A percentile compares a stretch with the other conserved stretches of the same genome.
Evolutionary conservation across 2,113 vertebrate genomes (phyloP).

Genomic region (Lutjanus erythropterus): DNA sequence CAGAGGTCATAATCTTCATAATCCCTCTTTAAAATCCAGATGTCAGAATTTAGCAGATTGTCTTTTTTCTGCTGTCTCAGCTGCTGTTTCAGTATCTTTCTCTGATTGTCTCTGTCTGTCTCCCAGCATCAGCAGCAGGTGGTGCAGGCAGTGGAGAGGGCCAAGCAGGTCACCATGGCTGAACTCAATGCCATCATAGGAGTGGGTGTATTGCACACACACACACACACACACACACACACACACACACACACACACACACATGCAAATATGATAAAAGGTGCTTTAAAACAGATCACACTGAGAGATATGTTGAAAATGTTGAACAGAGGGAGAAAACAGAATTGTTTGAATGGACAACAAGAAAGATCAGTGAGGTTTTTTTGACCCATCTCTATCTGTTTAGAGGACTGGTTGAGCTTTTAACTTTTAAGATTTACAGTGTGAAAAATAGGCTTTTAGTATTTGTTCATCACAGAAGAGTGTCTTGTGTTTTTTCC

Average conservation of each 20-base stretch:
- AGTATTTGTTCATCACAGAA: not conserved
- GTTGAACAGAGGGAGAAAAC: not conserved
- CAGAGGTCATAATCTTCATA: not conserved
- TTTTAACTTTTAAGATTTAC: not conserved
- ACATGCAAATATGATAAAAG: not conserved
- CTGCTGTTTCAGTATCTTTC: not conserved
- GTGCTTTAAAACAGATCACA: not conserved
- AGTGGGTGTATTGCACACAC: conserved; percentile 67
- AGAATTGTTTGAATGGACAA: not conserved
- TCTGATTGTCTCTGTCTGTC: conserved; percentile 10
- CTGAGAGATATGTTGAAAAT: not conserved
- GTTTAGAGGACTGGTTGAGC: not conserved
- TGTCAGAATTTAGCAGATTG: not conserved
- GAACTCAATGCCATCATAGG: conserved; percentile 83
- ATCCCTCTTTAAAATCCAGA: not conserved
- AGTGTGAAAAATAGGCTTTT: not conserved
- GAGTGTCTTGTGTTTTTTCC: too few relatives aligned
- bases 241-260: conserved; percentile 9
- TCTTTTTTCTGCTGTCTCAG: not conserved
- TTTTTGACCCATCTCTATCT: too few relatives aligned
- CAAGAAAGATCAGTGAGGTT: not conserved
- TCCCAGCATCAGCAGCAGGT: conserved; percentile 84
- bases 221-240: conserved; percentile 12
- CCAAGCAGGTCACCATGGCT: conserved; percentile 84
- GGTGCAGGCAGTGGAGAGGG: conserved; percentile 82